These are phyloP conservation scores for Umimayanthus chanpuru DNA, from an alignment of 92 coral and sea anemone species.

Conservation along the genomic window DNA sequence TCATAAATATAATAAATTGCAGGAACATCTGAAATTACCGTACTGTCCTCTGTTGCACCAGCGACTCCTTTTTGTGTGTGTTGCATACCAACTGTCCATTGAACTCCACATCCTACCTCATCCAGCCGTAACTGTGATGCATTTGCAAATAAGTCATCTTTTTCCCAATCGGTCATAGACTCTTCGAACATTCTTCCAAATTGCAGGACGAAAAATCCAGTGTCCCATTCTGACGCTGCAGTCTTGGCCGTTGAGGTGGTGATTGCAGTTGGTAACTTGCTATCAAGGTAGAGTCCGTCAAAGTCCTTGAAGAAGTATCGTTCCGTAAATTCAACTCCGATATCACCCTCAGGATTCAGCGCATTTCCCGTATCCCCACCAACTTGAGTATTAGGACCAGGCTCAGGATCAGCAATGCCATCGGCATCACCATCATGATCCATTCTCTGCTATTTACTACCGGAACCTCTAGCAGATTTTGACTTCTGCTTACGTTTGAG, in stretches of 20 bases:
- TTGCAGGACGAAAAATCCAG: not conserved
- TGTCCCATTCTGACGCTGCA: not conserved
- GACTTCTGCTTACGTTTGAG: too few species aligned
- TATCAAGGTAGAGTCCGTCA: not conserved
- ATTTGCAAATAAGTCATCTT: not conserved
- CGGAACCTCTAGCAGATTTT: too few species aligned
- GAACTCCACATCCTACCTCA: not conserved
- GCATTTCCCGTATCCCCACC: not conserved
- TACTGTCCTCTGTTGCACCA: not conserved
- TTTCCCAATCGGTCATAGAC: not conserved
- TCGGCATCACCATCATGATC: not conserved
- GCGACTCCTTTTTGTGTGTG: not conserved
- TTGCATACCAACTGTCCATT: not conserved
- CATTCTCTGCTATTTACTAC: too few species aligned
- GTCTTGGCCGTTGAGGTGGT: not conserved
- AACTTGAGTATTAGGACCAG: not conserved
- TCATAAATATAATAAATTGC: not conserved
- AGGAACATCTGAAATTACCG: not conserved
- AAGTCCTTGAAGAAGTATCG: not conserved
- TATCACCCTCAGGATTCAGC: not conserved
- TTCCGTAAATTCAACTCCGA: not conserved
- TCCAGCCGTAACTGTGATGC: not conserved
- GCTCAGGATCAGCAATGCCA: not conserved
- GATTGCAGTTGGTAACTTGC: fast-evolving
- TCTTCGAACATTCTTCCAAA: not conserved